phyloP scores from a whole-genome alignment of 2,113 vertebrate species.

The Microtus pennsylvanicus region DNA sequence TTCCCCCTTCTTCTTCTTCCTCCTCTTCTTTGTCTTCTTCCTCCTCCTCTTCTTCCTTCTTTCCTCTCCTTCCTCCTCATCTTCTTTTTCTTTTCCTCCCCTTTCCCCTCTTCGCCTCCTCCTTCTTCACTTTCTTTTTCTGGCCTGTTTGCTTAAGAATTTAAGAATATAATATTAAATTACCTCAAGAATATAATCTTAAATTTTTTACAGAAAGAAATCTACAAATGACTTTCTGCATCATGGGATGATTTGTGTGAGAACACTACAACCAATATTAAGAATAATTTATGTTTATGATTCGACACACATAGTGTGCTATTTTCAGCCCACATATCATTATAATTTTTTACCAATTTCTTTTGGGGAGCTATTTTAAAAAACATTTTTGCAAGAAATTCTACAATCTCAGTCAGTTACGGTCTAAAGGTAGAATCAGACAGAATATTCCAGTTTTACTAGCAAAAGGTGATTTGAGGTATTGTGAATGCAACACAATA shows the following conservation, averaged over 20 bases:
- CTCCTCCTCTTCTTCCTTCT: background rate
- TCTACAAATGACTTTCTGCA: background rate
- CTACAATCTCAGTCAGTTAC: background rate
- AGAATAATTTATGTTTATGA: conserved; percentile 3
- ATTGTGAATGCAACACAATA: background rate
- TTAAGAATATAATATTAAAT: background rate
- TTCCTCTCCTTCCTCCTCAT: background rate
- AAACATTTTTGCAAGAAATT: conserved; percentile 22
- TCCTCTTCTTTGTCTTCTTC: background rate
- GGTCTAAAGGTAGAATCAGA: background rate
- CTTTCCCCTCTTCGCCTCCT: background rate
- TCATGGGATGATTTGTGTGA: background rate
- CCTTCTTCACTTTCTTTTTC: background rate
- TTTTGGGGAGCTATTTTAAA: background rate
- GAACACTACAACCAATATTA: background rate
- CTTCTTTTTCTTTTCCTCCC: background rate
- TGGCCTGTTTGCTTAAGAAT: background rate
- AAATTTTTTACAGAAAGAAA: background rate
- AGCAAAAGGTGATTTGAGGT: background rate
- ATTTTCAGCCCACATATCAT: background rate
- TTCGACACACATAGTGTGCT: background rate
- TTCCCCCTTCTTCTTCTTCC: background rate
- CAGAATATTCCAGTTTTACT: background rate
- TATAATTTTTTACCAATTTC: background rate
- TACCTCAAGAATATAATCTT: background rate